A percentile compares a stretch with the other conserved stretches of the same genome.
These are phyloP conservation scores for Ostrea edulis DNA, from an alignment of 1,140 invertebrate genomes.

Conservation along the genomic window DNA sequence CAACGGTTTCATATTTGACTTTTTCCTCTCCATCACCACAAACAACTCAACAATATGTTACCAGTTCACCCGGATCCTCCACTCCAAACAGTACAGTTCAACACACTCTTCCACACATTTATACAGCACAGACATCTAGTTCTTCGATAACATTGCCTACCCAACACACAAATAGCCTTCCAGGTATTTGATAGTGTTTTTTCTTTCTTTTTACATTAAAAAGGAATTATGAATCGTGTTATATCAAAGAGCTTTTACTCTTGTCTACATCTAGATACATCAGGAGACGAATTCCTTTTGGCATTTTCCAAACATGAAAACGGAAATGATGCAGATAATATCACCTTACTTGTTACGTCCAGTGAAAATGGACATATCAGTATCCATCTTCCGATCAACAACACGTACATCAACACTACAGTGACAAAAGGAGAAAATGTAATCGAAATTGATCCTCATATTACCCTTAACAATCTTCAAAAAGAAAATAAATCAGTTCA, in stretches of 20 bases:
- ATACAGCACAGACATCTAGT: not conserved
- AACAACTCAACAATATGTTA: not conserved
- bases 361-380: slow-evolving; percentile 1
- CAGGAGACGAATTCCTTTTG: slow-evolving; percentile 20
- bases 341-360: slow-evolving; percentile 15
- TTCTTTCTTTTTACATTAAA: not conserved
- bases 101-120: too few species aligned
- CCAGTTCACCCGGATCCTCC: not conserved
- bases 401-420: slow-evolving; percentile 11
- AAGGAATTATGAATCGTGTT: not conserved
- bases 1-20: too few species aligned
- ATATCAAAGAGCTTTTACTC: not conserved
- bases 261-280: not conserved
- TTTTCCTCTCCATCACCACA: not conserved
- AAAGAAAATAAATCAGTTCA: slow-evolving; percentile 18
- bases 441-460: not conserved
- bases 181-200: not conserved
- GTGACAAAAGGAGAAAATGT: slow-evolving; percentile 11
- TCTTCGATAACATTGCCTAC: not conserved
- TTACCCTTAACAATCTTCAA: not conserved
- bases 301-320: slow-evolving; percentile 36
- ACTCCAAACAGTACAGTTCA: not conserved
- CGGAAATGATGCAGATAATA: slow-evolving; percentile 38
- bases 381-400: not conserved
- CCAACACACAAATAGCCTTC: not conserved